Evolutionary conservation across 2,888 invertebrate genomes (phyloP).

Genomic region (Mimachlamys varia): DNA sequence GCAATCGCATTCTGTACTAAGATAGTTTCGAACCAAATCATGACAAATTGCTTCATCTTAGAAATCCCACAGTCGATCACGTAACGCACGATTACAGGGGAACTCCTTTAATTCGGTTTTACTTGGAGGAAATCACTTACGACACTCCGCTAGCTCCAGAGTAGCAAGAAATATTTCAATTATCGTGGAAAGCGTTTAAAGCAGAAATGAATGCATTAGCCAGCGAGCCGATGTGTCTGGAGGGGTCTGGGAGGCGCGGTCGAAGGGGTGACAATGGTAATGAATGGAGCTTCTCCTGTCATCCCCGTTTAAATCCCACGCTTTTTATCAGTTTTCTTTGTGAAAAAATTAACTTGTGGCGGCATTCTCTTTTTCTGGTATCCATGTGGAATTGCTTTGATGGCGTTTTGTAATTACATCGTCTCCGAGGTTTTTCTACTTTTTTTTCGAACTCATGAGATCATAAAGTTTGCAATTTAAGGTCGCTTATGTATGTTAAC

Average conservation of each 20-base stretch:
- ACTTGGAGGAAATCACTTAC: slow-evolving; percentile 33
- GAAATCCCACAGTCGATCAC: background rate
- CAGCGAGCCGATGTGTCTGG: background rate
- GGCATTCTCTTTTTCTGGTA: background rate
- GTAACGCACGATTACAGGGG: background rate
- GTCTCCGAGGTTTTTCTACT: background rate
- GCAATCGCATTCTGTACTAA: background rate
- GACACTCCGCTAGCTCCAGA: background rate
- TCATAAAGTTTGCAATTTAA: background rate
- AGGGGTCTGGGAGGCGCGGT: slow-evolving; percentile 11
- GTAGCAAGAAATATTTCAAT: slow-evolving; percentile 27
- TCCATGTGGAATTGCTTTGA: background rate
- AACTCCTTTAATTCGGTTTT: background rate
- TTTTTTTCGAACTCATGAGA: background rate
- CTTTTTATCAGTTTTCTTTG: slow-evolving; percentile 21
- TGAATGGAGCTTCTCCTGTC: background rate
- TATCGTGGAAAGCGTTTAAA: slow-evolving; percentile 14
- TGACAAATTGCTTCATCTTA: slow-evolving; percentile 23
- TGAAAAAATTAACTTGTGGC: slow-evolving; percentile 20
- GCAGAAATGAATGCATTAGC: slow-evolving; percentile 22
- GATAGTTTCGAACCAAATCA: slow-evolving; percentile 5
- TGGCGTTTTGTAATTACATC: slow-evolving; percentile 6
- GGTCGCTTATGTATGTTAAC: background rate
- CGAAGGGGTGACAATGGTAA: background rate
- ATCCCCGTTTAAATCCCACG: slow-evolving; percentile 24